Percentiles rank a stretch among this genome's conserved stretches.
These are phyloP conservation scores for Parambassis ranga DNA, from an alignment of 2,797 vertebrate species.

Conservation along the genomic window DNA sequence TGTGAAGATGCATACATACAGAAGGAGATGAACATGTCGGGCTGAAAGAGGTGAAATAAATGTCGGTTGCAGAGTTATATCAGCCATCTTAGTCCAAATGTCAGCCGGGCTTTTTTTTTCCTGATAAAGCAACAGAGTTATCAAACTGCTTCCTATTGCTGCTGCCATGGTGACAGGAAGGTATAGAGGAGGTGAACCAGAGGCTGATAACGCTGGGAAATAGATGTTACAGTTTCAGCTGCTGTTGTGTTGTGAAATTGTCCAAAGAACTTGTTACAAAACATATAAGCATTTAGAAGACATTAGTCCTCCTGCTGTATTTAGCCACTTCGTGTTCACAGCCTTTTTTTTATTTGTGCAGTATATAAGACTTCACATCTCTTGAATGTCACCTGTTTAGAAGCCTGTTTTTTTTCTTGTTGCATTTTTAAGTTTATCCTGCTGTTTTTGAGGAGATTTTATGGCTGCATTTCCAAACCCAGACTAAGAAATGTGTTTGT, in stretches of 20 bases:
- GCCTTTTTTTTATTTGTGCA: background rate
- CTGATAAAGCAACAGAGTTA: conserved; percentile 69
- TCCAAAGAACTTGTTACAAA: no score
- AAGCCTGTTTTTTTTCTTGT: background rate
- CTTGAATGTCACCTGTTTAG: conserved; percentile 5
- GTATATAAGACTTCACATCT: background rate
- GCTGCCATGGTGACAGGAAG: conserved; percentile 67
- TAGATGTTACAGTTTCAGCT: conserved; percentile 39
- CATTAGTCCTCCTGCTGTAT: background rate
- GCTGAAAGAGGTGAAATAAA: conserved; percentile 58
- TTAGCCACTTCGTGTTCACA: background rate
- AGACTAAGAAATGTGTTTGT: no score
- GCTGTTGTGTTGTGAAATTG: conserved; percentile 27
- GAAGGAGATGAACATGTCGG: conserved; percentile 20
- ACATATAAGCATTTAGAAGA: no score
- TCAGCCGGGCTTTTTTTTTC: conserved; percentile 35
- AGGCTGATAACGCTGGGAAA: conserved; percentile 50
- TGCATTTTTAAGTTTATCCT: background rate
- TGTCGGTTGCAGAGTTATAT: conserved; percentile 38
- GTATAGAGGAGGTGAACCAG: conserved; percentile 49
- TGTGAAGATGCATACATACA: conserved; percentile 14
- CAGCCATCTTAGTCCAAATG: conserved; percentile 69
- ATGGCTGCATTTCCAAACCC: background rate
- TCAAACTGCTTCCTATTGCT: conserved; percentile 65
- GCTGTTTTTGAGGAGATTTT: conserved; percentile 23